Evolutionary conservation across 2,888 invertebrate genomes (phyloP).

Genomic region (Sminthurinus aureus): DNA sequence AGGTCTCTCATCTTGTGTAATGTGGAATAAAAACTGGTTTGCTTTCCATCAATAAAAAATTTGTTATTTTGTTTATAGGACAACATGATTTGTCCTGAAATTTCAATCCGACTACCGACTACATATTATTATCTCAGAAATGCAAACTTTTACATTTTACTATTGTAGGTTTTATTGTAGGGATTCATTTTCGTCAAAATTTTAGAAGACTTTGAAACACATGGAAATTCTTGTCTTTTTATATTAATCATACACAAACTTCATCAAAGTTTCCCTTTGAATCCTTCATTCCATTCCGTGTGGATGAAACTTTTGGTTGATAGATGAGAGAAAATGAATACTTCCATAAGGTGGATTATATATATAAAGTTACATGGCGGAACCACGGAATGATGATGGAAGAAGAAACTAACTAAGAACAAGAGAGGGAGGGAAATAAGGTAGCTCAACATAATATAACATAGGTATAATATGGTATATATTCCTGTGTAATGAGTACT

Average conservation of each 20-base stretch:
- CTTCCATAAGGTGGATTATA: conserved; percentile 12
- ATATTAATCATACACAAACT: background rate
- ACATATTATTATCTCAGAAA: too few species aligned
- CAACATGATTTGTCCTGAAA: too few species aligned
- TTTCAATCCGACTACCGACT: too few species aligned
- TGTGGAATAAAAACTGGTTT: too few species aligned
- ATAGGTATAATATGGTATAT: too few species aligned
- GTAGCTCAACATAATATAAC: background rate
- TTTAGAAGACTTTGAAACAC: background rate
- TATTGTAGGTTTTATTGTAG: too few species aligned
- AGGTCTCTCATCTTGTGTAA: too few species aligned
- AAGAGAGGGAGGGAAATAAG: conserved; percentile 3
- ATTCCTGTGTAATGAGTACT: background rate
- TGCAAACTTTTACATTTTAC: too few species aligned
- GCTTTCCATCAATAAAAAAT: too few species aligned
- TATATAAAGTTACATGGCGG: conserved; percentile 19
- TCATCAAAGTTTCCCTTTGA: background rate
- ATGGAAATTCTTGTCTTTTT: background rate
- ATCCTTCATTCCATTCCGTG: background rate
- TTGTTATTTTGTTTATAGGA: too few species aligned
- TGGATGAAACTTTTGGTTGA: background rate
- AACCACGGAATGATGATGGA: background rate
- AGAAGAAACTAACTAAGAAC: background rate
- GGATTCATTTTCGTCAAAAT: background rate
- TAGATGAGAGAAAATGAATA: conserved; percentile 19